Percentiles rank a stretch among this genome's conserved stretches.
phyloP scores from a whole-genome alignment of 2,113 vertebrate genomes.

The Herpetotheres cachinnans region DNA sequence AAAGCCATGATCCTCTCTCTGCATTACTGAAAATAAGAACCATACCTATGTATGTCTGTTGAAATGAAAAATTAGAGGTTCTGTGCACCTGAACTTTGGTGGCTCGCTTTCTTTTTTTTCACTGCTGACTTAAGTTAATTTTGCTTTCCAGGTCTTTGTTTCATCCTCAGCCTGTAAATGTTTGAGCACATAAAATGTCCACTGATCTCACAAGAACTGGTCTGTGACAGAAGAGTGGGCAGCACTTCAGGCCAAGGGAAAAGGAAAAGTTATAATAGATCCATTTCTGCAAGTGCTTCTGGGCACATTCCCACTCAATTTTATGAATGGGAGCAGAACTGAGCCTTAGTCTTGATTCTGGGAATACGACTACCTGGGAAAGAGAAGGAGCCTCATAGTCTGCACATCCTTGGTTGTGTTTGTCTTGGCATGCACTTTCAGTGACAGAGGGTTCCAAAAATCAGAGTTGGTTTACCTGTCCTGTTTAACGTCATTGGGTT shows the following conservation, averaged over 20 bases:
- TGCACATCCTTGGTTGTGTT: neutral
- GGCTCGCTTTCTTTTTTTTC: neutral
- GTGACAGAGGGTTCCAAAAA: neutral
- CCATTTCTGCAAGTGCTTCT: neutral
- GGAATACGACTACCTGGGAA: neutral
- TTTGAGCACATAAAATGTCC: neutral
- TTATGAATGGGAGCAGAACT: neutral
- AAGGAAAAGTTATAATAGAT: neutral
- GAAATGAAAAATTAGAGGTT: neutral
- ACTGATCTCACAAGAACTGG: neutral
- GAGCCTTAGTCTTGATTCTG: neutral
- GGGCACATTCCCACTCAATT: neutral
- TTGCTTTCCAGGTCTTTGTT: neutral
- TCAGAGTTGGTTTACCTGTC: neutral
- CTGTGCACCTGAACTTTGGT: neutral
- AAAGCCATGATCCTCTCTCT: neutral
- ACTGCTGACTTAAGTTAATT: neutral
- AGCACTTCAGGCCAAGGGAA: neutral
- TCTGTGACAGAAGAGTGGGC: neutral
- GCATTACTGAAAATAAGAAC: neutral
- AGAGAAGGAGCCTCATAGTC: neutral
- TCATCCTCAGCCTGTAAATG: neutral
- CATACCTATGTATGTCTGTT: neutral
- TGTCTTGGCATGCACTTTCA: neutral
- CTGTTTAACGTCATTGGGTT: neutral